Base-by-base conservation (phyloP, 2,888 invertebrate species). In the Cremastobaeus sp. region DNA sequence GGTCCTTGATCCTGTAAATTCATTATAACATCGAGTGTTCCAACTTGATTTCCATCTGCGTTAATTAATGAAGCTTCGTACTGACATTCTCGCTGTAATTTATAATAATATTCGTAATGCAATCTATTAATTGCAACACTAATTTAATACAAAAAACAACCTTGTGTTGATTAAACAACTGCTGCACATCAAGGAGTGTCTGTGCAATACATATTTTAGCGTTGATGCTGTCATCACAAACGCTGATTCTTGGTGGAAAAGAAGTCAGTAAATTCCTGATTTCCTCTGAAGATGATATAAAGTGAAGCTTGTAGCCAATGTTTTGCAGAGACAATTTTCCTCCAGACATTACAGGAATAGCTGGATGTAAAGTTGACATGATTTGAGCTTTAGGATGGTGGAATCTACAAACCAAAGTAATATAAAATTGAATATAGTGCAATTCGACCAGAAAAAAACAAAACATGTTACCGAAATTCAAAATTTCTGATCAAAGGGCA, bases 351-450 rank as follows among this genome's bases (percentile, higher is more conserved):
- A 78, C 43, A 25, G 75, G 60, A 20, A 82, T 76, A 60, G 80
- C 81, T 9, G 82, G 81, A 79, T 78, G 69, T 59, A 79, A 35
- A 2, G 80, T 78, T n/a, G 84, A 81, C 45, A 81, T 77, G 2
- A 84, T 74, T 66, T 87, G 83, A 20, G 83, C 81, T 73, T 85
- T 85, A 18, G 87, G 85, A 78, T 88, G 86, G 78, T 86, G 84
- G 77, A 88, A 86, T 68, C 87, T 88, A 66, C 3, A 68, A 35
- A 35, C 11, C 25, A 12, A n/a, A n/a, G 3, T 32, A 3, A 1
- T 28, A 1, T 18, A 45, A 14, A 34, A 43, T 15, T 9, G 3
- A 17, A 21, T 62, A 35, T n/a, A n/a, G n/a, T n/a, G n/a, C n/a
- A n/a, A n/a, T n/a, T n/a, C n/a, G n/a, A n/a, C n/a, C n/a, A n/a